A percentile compares a stretch with the other conserved stretches of the same genome.
Conservation (phyloP, 1,140 invertebrate species). For the Carposina sasakii region DNA sequence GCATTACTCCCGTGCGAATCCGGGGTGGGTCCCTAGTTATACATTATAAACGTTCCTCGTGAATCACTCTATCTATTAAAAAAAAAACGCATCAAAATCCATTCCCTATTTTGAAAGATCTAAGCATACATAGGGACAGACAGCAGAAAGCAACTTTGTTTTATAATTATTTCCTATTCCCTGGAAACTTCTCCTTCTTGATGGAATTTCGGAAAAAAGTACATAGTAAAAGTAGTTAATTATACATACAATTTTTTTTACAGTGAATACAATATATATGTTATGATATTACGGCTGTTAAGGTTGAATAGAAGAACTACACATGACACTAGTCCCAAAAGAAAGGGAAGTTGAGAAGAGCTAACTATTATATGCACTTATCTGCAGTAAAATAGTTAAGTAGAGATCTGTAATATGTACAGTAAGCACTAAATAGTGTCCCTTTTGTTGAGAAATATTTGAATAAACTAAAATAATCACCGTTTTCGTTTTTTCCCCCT, state of each 20-base stretch:
- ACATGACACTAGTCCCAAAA: background rate
- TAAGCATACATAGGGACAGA: background rate
- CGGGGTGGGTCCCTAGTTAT: no score
- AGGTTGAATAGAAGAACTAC: background rate
- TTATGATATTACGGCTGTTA: background rate
- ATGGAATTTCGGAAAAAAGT: background rate
- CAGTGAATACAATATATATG: no score
- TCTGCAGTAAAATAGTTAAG: background rate
- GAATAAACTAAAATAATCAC: conserved; percentile 18
- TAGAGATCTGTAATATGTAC: background rate
- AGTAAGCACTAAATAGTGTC: background rate
- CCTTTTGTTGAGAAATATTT: background rate
- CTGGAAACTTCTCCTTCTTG: background rate
- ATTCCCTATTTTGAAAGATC: background rate
- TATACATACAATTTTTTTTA: background rate
- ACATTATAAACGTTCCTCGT: background rate
- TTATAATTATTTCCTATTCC: no score
- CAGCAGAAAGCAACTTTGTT: no score
- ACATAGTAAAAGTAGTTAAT: background rate
- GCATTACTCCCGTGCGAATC: no score
- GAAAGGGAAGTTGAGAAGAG: background rate
- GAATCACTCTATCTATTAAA: background rate
- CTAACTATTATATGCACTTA: background rate
- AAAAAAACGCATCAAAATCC: background rate
- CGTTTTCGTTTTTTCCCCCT: conserved; percentile 35